Evolutionary conservation across 2,797 vertebrate genomes (phyloP), one percentile per base, ranked within the genome.

Genomic region (Ambastaia sidthimunki): DNA sequence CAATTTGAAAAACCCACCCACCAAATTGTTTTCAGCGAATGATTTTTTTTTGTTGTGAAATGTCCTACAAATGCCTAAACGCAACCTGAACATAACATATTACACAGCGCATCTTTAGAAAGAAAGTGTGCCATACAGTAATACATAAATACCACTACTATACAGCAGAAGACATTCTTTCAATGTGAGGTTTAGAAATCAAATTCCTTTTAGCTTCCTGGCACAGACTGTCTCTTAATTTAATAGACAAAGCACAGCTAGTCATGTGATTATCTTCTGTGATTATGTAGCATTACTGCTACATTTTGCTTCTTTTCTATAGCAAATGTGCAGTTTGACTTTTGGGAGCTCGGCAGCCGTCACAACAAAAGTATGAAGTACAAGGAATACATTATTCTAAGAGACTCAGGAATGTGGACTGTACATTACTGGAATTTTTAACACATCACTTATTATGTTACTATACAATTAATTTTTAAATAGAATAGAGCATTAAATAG

Each of bases 371-470:
- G 15, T 37, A 82, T 77, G 74, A 85, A 83, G 77, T 83, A 59
- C 75, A 37, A 50, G 78, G 84, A 83, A 79, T 84, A 85, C 71
- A 83, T 80, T 55, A 21, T 70, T 87, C 82, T 78, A 80, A 79
- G 83, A 68, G 76, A 80, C 86, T 80, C 60, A 85, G 84, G 84
- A 88, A 89, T 87, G 87, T 73, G 85, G 81, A 81, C 6, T 37
- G 34, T 7, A 7, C 34, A 37, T 37, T 37, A 6, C 6, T 37
- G 34, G 6, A 37, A 37, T 37, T 37, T 37, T 37, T 37, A 37
- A 1, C 0, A 6, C 34, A 37, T 37, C 34, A 37, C 34, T 37
- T 37, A 6, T 37, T 6, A 37, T 37, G 34, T n/a, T n/a, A n/a
- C n/a, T n/a, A n/a, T n/a, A n/a, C n/a, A n/a, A n/a, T n/a, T n/a